phyloP scores from a whole-genome alignment of 2,888 invertebrate genomes.

The Tyria jacobaeae region DNA sequence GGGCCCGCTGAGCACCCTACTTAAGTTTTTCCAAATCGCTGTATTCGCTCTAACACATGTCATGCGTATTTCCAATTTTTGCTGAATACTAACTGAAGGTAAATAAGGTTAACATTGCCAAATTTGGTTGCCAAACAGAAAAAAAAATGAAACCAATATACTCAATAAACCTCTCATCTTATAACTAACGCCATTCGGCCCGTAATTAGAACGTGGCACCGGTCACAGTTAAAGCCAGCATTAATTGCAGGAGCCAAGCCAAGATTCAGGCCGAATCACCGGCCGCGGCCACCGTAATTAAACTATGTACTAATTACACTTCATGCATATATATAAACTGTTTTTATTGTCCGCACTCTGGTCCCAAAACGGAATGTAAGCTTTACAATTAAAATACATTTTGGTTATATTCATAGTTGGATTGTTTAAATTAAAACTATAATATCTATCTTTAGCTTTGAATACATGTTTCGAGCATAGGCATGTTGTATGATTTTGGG shows the following conservation, averaged over 20 bases:
- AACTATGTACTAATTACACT: slow-evolving; percentile 81
- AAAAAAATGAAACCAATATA: no score
- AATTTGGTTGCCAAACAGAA: no score
- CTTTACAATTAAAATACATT: background rate
- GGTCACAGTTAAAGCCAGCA: slow-evolving; percentile 70
- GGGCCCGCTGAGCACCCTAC: no score
- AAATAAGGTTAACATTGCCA: no score
- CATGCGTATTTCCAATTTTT: no score
- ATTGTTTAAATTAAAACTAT: background rate
- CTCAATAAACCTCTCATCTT: slow-evolving; percentile 23
- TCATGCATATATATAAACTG: slow-evolving; percentile 65
- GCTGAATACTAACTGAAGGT: no score
- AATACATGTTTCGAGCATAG: no score
- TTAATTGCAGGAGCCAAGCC: slow-evolving; percentile 80
- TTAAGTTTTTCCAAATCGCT: no score
- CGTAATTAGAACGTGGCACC: slow-evolving; percentile 75
- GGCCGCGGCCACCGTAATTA: slow-evolving; percentile 69
- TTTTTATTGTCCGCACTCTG: slow-evolving; percentile 56
- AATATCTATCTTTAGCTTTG: background rate
- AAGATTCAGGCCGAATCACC: slow-evolving; percentile 76
- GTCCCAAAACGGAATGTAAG: slow-evolving; percentile 4
- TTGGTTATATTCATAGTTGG: background rate
- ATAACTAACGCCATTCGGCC: slow-evolving; percentile 49
- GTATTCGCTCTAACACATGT: no score
- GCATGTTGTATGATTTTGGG: no score